Percentiles rank a stretch among this genome's conserved stretches.
Evolutionary conservation across 2,797 vertebrate genomes (phyloP).

Genomic region (Centroberyx gerrardi): DNA sequence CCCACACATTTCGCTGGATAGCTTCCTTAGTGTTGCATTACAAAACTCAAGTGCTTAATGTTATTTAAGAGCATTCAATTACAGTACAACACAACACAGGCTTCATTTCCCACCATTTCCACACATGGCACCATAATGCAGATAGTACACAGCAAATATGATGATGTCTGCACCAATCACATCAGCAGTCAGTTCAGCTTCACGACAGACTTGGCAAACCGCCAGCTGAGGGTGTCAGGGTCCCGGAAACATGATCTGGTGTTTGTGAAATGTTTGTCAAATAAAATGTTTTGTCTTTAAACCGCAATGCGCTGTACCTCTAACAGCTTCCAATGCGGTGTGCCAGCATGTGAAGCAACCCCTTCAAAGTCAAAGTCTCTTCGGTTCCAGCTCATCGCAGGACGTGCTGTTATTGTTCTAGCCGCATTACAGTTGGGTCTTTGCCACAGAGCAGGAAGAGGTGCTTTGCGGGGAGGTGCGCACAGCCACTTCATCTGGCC

Average conservation of each 20-base stretch:
- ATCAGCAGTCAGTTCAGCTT: background rate
- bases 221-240: background rate
- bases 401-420: conserved; percentile 21
- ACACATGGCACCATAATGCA: background rate
- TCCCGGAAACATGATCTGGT: background rate
- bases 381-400: background rate
- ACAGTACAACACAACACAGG: background rate
- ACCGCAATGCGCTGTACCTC: background rate
- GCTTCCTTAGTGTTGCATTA: conserved; percentile 4
- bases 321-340: background rate
- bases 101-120: background rate
- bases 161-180: background rate
- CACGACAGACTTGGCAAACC: no score
- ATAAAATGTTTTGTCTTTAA: background rate
- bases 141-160: background rate
- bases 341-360: background rate
- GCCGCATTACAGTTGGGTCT: background rate
- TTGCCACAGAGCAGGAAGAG: conserved; percentile 31
- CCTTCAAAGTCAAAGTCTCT: background rate
- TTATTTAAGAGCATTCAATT: background rate
- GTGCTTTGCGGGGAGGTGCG: conserved; percentile 6
- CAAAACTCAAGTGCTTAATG: background rate
- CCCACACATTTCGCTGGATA: conserved; percentile 4
- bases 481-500: conserved; percentile 17
- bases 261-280: background rate